Base-by-base conservation (phyloP, 1,140 invertebrate genomes). In the Apis mellifera region DNA sequence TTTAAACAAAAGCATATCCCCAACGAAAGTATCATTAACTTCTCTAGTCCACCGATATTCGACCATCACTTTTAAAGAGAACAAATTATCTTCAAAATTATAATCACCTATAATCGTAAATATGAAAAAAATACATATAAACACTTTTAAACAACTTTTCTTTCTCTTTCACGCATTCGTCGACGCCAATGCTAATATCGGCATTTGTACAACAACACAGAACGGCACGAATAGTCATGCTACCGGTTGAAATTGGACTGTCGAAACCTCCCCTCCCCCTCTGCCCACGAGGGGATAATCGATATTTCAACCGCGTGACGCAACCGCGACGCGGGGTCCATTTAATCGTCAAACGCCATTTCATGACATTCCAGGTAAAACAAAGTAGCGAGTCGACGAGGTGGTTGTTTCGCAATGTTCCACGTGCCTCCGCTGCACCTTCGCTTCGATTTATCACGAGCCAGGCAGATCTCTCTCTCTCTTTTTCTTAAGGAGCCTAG, bases 361-460 rank as follows among this genome's bases (percentile, higher is more conserved):
- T 81, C 72, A 75, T 62, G 79, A 68, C 79, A 75, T 81, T 81
- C 71, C 78, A 19, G 15, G 78, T 55, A 74, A 80, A 80, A 80
- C 60, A 54, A 74, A 74, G 59, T 72, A 52, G 68, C 26, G 55
- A 23, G 55, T 9, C 7, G n/a, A 26, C 64, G 32, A 32, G 32
- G 64, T n/a, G 19, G 9, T n/a, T 1, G 26, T 48, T 80, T 80
- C 70, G 78, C 78, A 80, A 73, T 42, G 7, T 42, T 59, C 78
- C 70, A 65, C 60, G 70, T 52, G 59, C 59, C 70, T 9, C 52
- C 32, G 59, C 59, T 80, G 78, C 60, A 48, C 70, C 78, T 80
- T 55, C 7, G 62, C 78, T 42, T 42, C 32, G 54, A 81, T 81
- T 81, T 75, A 81, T 81, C 78, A 32, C 55, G 32, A 54, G 57